A percentile compares a stretch with the other conserved stretches of the same genome.
Evolutionary conservation across 2,888 invertebrate genomes (phyloP).

Genomic region (Temnothorax unifasciatus): DNA sequence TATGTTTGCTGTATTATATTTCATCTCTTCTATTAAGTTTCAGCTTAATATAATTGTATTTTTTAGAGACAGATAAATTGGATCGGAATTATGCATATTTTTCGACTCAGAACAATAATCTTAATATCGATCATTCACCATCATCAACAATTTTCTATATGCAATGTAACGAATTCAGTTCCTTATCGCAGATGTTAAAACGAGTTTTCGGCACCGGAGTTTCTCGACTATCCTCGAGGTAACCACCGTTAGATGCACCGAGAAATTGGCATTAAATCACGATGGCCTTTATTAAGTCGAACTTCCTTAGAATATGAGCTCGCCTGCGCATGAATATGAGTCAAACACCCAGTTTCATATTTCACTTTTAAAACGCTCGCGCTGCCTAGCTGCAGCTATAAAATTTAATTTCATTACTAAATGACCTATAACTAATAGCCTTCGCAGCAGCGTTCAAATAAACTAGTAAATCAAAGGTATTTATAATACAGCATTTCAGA

Average conservation of each 20-base stretch:
- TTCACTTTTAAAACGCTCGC: background rate
- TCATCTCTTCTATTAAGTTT: background rate
- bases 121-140: background rate
- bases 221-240: slow-evolving; percentile 18
- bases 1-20: background rate
- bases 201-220: slow-evolving; percentile 26
- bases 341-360: background rate
- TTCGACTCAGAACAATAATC: background rate
- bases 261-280: slow-evolving; percentile 48
- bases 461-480: background rate
- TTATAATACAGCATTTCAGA: background rate
- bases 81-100: background rate
- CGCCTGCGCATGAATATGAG: slow-evolving; percentile 26
- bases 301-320: slow-evolving; percentile 35
- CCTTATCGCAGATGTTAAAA: slow-evolving; percentile 29
- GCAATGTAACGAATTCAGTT: slow-evolving; percentile 7
- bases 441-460: background rate
- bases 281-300: slow-evolving; percentile 27
- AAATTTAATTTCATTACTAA: slow-evolving; percentile 27
- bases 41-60: background rate
- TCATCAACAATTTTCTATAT: background rate
- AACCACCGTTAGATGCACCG: slow-evolving; percentile 35
- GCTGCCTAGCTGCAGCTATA: background rate
- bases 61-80: background rate
- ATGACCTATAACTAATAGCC: background rate